A percentile compares a stretch with the other conserved stretches of the same genome.
phyloP scores from a whole-genome alignment of 2,888 invertebrate species.

The Apodemia zela region DNA sequence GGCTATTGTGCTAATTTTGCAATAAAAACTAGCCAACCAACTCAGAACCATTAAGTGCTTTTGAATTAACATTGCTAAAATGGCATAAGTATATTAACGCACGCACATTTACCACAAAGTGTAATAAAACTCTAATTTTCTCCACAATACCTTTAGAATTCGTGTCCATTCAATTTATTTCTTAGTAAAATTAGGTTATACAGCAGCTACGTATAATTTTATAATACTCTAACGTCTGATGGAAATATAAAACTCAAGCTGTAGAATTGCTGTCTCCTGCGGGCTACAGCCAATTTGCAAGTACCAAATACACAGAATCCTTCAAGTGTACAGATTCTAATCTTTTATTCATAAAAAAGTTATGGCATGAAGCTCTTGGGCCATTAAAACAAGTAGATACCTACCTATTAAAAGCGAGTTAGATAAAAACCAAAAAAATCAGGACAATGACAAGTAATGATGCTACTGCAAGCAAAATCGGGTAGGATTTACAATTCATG shows the following conservation, averaged over 20 bases:
- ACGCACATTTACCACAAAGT: constrained; percentile 31
- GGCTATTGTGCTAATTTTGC: background rate
- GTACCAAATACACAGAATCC: constrained; percentile 87
- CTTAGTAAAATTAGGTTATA: constrained; percentile 17
- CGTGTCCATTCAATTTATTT: constrained; percentile 20
- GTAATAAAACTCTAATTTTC: constrained; percentile 27
- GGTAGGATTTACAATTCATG: no score
- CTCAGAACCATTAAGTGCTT: constrained; percentile 17
- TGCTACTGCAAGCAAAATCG: no score
- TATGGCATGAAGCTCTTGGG: constrained; percentile 95
- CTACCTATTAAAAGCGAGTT: no score
- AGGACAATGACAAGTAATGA: no score
- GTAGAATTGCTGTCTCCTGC: constrained; percentile 89
- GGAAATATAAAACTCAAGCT: constrained; percentile 29
- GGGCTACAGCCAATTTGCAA: constrained; percentile 88
- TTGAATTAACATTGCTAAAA: constrained; percentile 21
- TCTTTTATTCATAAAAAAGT: constrained; percentile 89
- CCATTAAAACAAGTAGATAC: no score
- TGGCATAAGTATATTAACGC: constrained; percentile 22
- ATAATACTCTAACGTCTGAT: background rate
- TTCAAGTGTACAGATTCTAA: constrained; percentile 91
- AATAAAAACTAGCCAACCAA: background rate
- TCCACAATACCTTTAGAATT: constrained; percentile 24
- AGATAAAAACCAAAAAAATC: no score
- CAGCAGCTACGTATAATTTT: background rate